Percentiles rank a stretch among this genome's conserved stretches.
Conservation (phyloP, 2,888 invertebrate genomes). For the Suillia variegata region DNA sequence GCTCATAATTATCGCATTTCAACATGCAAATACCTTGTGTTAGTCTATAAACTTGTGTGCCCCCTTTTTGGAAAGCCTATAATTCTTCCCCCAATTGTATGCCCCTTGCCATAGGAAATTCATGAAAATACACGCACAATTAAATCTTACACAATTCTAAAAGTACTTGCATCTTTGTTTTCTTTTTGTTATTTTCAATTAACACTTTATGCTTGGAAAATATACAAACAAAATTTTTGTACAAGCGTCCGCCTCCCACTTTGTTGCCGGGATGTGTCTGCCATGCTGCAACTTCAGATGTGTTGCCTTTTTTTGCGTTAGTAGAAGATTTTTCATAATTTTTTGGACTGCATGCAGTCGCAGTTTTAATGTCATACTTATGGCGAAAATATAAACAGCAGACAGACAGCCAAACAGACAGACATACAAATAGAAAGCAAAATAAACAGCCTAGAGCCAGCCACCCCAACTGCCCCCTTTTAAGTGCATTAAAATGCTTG, state of each 20-base stretch:
- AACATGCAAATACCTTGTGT: not conserved
- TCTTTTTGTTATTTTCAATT: not conserved
- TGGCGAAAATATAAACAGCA: not conserved
- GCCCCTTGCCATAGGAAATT: not conserved
- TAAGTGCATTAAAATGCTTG: constrained; percentile 43
- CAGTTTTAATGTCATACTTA: not conserved
- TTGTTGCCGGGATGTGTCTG: not conserved
- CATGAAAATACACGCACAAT: not conserved
- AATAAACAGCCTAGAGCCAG: no score
- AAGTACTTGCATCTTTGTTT: not conserved
- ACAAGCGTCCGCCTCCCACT: not conserved
- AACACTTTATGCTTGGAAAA: not conserved
- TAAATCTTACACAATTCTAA: not conserved
- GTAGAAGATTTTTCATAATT: not conserved
- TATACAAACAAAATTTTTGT: not conserved
- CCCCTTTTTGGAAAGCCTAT: not conserved
- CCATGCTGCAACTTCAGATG: no score
- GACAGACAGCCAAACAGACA: not conserved
- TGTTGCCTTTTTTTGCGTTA: not conserved
- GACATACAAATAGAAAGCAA: constrained; percentile 1
- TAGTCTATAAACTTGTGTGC: not conserved
- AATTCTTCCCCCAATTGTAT: not conserved
- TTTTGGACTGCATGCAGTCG: not conserved
- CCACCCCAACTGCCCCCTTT: constrained; percentile 29
- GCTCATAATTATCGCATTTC: not conserved